phyloP scores from a whole-genome alignment of 2,888 invertebrate species.

The Scaptomyza parva region DNA sequence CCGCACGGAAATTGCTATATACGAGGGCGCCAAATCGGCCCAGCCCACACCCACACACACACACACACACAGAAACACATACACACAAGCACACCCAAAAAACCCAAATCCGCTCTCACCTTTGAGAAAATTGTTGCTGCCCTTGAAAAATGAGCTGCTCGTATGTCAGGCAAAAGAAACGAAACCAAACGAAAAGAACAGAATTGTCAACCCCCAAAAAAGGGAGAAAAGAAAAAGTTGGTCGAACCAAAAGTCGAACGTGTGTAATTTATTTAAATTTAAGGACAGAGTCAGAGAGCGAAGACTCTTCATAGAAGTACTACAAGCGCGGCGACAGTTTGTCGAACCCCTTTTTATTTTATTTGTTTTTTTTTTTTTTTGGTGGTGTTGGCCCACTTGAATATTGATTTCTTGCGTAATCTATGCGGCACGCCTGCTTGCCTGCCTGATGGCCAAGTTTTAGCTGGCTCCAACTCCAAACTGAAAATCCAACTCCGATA shows the following conservation, averaged over 20 bases:
- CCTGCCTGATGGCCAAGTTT: slow-evolving; percentile 36
- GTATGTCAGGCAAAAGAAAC: slow-evolving; percentile 66
- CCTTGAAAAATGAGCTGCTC: slow-evolving; percentile 77
- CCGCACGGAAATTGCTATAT: slow-evolving; percentile 73
- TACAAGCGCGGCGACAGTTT: slow-evolving; percentile 31
- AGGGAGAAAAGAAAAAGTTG: slow-evolving; percentile 36
- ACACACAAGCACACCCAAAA: slow-evolving; percentile 35
- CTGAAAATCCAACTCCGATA: slow-evolving; percentile 51
- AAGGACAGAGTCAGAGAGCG: slow-evolving; percentile 46
- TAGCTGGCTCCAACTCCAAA: slow-evolving; percentile 4
- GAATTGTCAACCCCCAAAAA: slow-evolving; percentile 68
- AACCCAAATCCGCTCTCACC: slow-evolving; percentile 56
- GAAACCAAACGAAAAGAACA: slow-evolving; percentile 7
- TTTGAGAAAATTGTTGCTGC: slow-evolving; percentile 63
- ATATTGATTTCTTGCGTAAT: slow-evolving; percentile 79
- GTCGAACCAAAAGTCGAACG: slow-evolving; percentile 72
- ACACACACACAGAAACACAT: slow-evolving; percentile 44
- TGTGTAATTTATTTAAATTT: slow-evolving; percentile 78
- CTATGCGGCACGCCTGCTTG: slow-evolving; percentile 61
- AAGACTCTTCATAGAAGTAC: slow-evolving; percentile 23
- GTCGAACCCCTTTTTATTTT: slow-evolving; percentile 56
- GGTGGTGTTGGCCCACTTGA: slow-evolving; percentile 61
- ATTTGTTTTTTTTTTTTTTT: neutral
- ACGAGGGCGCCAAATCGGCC: slow-evolving; percentile 57
- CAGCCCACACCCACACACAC: slow-evolving; percentile 33